phyloP scores from a whole-genome alignment of 2,888 invertebrate species.

The Polydrusus pterygomalis region DNA sequence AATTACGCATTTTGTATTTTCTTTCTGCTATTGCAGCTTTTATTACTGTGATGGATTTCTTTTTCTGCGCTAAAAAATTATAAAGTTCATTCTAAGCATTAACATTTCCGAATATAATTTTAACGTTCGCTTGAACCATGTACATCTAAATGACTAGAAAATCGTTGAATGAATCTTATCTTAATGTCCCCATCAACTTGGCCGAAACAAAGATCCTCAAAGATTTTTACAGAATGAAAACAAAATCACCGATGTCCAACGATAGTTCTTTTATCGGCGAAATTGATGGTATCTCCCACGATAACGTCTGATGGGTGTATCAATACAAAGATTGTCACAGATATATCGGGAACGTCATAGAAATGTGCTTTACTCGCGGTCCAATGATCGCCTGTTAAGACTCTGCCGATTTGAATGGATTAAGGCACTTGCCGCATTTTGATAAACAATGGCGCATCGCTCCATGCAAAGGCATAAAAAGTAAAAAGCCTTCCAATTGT shows the following conservation, averaged over 20 bases:
- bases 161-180: conserved; percentile 9
- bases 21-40: no score
- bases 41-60: no score
- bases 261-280: conserved; percentile 27
- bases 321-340: conserved; percentile 55
- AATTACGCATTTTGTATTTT: no score
- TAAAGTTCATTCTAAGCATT: no score
- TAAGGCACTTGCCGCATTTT: conserved; percentile 64
- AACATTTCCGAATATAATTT: no score
- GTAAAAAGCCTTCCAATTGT: conserved; percentile 67
- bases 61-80: no score
- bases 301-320: conserved; percentile 50
- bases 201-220: conserved; percentile 17
- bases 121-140: no score
- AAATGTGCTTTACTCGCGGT: conserved; percentile 58
- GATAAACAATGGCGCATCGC: conserved; percentile 64
- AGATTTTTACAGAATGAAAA: conserved; percentile 53
- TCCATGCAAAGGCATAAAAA: conserved; percentile 64
- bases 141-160: not conserved
- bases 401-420: conserved; percentile 66
- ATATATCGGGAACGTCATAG: conserved; percentile 46
- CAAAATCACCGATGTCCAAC: conserved; percentile 29
- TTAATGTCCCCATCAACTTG: not conserved
- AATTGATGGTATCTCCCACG: conserved; percentile 47
- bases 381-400: conserved; percentile 60